phyloP scores from a whole-genome alignment of 2,113 vertebrate genomes.

The Entomyzon cyanotis region DNA sequence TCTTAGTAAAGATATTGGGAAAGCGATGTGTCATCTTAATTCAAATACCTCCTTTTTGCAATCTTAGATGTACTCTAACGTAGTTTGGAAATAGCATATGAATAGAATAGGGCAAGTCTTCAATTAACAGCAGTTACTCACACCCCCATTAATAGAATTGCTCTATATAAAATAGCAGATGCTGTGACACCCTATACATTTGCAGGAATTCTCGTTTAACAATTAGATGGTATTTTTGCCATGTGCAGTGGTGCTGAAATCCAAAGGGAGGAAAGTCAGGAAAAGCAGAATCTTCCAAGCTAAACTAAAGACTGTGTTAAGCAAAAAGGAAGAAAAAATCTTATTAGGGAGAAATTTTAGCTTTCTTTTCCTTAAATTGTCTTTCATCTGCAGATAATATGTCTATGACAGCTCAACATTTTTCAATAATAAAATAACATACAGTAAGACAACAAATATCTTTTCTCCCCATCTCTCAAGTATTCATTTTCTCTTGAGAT shows the following conservation, averaged over 20 bases:
- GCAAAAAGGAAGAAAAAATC: neutral
- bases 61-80: neutral
- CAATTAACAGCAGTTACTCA: neutral
- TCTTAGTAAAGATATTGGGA: neutral
- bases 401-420: conserved; percentile 24
- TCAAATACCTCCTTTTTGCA: neutral
- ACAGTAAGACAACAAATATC: conserved; percentile 1
- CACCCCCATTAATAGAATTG: neutral
- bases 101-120: neutral
- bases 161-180: neutral
- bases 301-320: neutral
- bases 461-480: neutral
- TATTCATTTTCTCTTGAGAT: conserved; percentile 38
- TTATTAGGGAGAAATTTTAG: neutral
- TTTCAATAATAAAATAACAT: conserved; percentile 40
- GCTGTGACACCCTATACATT: neutral
- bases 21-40: neutral
- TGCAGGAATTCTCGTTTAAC: neutral
- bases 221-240: neutral
- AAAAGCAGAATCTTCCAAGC: neutral
- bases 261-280: neutral
- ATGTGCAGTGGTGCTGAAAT: neutral
- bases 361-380: neutral
- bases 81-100: neutral
- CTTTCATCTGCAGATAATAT: conserved; percentile 16